Evolutionary conservation across 2,888 invertebrate genomes (phyloP).

Genomic region (Oscheius sp.): DNA sequence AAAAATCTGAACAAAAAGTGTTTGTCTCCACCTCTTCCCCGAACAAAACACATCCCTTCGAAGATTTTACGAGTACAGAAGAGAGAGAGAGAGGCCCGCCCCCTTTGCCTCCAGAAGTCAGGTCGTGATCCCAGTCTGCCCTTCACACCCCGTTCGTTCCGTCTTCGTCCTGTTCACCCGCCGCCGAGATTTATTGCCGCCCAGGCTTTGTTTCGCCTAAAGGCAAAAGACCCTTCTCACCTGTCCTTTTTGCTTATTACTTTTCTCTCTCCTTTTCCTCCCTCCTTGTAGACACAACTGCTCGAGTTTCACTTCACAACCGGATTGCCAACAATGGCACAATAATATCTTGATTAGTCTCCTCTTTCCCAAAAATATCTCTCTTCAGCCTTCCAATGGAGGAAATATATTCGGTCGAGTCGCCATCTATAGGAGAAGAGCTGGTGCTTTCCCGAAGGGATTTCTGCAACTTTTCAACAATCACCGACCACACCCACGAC

Average conservation of each 20-base stretch:
- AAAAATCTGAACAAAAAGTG: too few relatives aligned
- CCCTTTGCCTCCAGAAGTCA: not conserved
- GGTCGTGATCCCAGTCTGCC: constrained; percentile 2
- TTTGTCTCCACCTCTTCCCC: not conserved
- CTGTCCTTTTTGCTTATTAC: not conserved
- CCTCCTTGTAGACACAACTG: constrained; percentile 28
- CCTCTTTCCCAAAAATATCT: not conserved
- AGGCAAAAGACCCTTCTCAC: constrained; percentile 13
- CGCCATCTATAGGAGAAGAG: constrained; percentile 44
- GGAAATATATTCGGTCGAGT: constrained; percentile 35
- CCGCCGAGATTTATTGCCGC: constrained; percentile 21
- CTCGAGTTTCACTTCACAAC: constrained; percentile 9
- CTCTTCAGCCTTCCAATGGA: constrained; percentile 19
- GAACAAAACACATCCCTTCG: not conserved
- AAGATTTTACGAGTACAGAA: not conserved
- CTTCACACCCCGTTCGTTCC: constrained; percentile 17
- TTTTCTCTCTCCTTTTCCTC: constrained; percentile 22
- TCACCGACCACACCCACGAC: constrained; percentile 49
- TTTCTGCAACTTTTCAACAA: constrained; percentile 49
- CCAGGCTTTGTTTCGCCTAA: constrained; percentile 13
- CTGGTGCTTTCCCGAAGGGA: constrained; percentile 32
- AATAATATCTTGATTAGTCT: constrained; percentile 27
- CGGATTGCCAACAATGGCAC: not conserved
- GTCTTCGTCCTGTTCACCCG: constrained; percentile 21
- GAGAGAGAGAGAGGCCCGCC: constrained; percentile 1